phyloP scores from a whole-genome alignment of 2,888 invertebrate species.

The Dinocampus coccinellae region DNA sequence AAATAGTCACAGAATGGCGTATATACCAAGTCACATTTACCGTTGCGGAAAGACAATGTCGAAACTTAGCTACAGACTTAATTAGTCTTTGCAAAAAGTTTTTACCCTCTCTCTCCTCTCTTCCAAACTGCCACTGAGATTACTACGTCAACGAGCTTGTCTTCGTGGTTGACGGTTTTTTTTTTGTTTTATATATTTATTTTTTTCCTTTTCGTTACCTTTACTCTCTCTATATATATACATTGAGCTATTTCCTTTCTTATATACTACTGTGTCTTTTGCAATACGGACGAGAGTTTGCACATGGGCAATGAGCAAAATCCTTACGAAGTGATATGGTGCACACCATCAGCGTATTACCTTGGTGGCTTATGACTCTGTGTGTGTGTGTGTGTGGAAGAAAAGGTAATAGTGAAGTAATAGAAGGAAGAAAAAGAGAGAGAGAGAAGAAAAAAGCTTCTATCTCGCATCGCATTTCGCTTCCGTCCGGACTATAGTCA shows the following conservation, averaged over 20 bases:
- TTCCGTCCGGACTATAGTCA: conserved; percentile 30
- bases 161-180: conserved; percentile 41
- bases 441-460: conserved; percentile 21
- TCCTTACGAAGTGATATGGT: not conserved
- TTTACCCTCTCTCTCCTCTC: conserved; percentile 47
- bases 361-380: not conserved
- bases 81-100: conserved; percentile 57
- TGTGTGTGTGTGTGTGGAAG: not conserved
- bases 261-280: too few species aligned
- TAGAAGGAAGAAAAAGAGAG: not conserved
- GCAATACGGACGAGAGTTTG: too few species aligned
- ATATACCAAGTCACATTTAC: conserved; percentile 19
- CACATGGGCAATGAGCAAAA: too few species aligned
- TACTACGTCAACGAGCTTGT: conserved; percentile 59
- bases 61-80: conserved; percentile 55
- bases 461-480: conserved; percentile 14
- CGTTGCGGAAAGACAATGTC: conserved; percentile 45
- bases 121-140: conserved; percentile 44
- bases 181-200: too few species aligned
- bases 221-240: not conserved
- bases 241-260: not conserved
- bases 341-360: not conserved
- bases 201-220: not conserved
- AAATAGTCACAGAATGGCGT: not conserved
- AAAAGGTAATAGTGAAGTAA: not conserved